phyloP scores from a whole-genome alignment of 2,888 invertebrate genomes.

The Pachycephus smyrnensis region DNA sequence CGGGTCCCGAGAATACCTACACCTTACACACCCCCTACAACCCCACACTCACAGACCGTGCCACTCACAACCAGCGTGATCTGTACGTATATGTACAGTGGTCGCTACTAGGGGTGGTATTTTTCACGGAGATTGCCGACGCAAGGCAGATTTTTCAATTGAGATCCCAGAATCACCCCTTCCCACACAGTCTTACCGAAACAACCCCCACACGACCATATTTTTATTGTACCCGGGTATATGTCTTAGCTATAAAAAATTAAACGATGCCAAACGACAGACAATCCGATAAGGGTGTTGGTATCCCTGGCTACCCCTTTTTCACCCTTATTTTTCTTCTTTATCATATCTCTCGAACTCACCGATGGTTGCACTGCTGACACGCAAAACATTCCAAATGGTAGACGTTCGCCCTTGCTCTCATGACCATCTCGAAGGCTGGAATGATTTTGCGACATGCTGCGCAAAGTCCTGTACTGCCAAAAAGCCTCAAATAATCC shows the following conservation, averaged over 20 bases:
- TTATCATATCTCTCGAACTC: slow-evolving; percentile 51
- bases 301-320: too few relatives aligned
- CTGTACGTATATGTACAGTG: not conserved
- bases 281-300: too few relatives aligned
- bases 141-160: slow-evolving; percentile 25
- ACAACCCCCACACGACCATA: too few relatives aligned
- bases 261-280: too few relatives aligned
- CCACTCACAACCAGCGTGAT: too few relatives aligned
- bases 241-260: not conserved
- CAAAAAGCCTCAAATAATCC: slow-evolving; percentile 97
- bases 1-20: not conserved
- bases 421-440: slow-evolving; percentile 99
- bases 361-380: slow-evolving; percentile 99
- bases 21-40: not conserved
- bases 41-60: too few relatives aligned
- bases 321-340: not conserved
- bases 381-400: slow-evolving; percentile 98
- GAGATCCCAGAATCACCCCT: slow-evolving; percentile 1
- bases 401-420: slow-evolving; percentile 96
- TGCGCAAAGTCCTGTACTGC: slow-evolving; percentile 95
- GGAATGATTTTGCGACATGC: slow-evolving; percentile 98
- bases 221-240: not conserved
- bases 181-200: not conserved
- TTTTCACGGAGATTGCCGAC: slow-evolving; percentile 24
- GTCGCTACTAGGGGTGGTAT: slow-evolving; percentile 10